Evolutionary conservation across 2,888 invertebrate species (phyloP).

Genomic region (Malthinus seriepunctatus): DNA sequence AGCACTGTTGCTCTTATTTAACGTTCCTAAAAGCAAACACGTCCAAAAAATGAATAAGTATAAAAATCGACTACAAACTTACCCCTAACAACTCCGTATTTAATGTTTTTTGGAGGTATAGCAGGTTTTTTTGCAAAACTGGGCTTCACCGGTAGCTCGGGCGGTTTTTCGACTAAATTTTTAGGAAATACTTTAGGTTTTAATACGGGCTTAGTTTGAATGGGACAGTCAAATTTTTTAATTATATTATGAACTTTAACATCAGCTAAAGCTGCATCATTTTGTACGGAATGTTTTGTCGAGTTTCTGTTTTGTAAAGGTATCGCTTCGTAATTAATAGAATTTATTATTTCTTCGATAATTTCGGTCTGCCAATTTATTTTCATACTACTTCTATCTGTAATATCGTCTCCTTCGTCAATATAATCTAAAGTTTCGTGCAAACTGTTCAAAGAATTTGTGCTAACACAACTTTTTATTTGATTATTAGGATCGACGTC

Average conservation of each 20-base stretch:
- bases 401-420: conserved; percentile 51
- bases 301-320: background rate
- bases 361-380: conserved; percentile 46
- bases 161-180: conserved; percentile 43
- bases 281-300: background rate
- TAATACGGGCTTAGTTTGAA: conserved; percentile 23
- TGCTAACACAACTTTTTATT: conserved; percentile 43
- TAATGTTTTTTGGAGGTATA: conserved; percentile 48
- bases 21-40: conserved; percentile 50
- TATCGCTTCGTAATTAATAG: conserved; percentile 18
- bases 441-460: conserved; percentile 50
- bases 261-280: conserved; percentile 45
- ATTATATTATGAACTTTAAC: conserved; percentile 52
- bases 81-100: conserved; percentile 50
- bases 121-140: conserved; percentile 43
- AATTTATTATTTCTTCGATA: conserved; percentile 41
- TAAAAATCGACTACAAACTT: background rate
- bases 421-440: conserved; percentile 52
- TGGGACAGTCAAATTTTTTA: conserved; percentile 49
- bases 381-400: conserved; percentile 53
- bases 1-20: conserved; percentile 83
- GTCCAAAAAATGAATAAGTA: background rate
- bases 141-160: conserved; percentile 46
- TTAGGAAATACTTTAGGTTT: conserved; percentile 47
- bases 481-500: conserved; percentile 17